phyloP scores from a whole-genome alignment of 37 sponge, comb jelly and placozoan genomes.

The Diacarnus erythraeanus region DNA sequence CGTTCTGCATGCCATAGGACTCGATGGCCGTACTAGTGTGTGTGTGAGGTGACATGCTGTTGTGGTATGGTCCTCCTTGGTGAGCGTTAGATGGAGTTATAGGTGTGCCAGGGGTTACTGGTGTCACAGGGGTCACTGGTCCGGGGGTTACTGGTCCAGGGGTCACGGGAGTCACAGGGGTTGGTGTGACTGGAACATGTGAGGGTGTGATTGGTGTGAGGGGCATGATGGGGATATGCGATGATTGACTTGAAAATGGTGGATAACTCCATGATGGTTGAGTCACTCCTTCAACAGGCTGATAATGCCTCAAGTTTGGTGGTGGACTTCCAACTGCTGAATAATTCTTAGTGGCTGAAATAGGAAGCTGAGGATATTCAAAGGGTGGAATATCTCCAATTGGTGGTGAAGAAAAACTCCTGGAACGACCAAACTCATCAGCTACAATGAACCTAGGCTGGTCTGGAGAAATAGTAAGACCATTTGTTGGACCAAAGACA shows the following conservation, averaged over 20 bases:
- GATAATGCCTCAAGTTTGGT: conserved; percentile 52
- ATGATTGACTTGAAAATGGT: conserved; percentile 42
- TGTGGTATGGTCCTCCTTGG: neutral
- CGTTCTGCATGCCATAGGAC: conserved; percentile 11
- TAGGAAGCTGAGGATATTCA: conserved; percentile 58
- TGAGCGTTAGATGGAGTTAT: neutral
- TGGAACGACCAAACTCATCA: conserved; percentile 2
- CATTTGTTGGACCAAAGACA: neutral
- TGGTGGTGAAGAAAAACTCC: conserved; percentile 65
- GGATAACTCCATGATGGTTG: conserved; percentile 71
- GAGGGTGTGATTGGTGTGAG: conserved; percentile 18
- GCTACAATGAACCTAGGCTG: conserved; percentile 6
- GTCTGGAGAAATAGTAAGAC: conserved; percentile 17
- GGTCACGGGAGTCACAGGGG: conserved; percentile 15
- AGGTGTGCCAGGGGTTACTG: neutral
- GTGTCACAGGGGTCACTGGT: conserved; percentile 16
- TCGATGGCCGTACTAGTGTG: conserved; percentile 25
- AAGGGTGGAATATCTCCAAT: conserved; percentile 55
- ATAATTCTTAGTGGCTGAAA: neutral
- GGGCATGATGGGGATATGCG: conserved; percentile 29
- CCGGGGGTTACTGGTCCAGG: conserved; percentile 12
- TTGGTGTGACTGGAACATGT: conserved; percentile 17
- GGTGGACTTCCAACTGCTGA: conserved; percentile 36
- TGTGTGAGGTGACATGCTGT: neutral
- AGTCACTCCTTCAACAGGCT: conserved; percentile 47